Percentiles rank a stretch among this genome's conserved stretches.
Evolutionary conservation across 2,797 vertebrate genomes (phyloP).

Genomic region (Coregonus ussuriensis): DNA sequence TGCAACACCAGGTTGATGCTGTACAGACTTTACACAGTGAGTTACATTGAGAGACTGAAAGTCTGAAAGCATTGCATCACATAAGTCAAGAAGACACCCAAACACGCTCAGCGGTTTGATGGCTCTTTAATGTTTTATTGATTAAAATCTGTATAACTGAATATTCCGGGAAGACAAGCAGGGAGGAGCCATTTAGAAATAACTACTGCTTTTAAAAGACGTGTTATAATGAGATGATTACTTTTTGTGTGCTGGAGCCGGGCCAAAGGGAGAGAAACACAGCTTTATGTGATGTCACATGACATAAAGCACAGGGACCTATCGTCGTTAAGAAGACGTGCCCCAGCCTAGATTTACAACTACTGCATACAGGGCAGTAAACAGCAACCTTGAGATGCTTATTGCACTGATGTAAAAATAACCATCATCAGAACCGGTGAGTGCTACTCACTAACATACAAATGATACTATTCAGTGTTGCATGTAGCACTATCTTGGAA

Average conservation of each 20-base stretch:
- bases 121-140: constrained; percentile 18
- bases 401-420: not conserved
- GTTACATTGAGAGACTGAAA: not conserved
- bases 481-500: not conserved
- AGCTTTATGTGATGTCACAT: not conserved
- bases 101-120: not conserved
- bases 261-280: constrained; percentile 7
- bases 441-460: not conserved
- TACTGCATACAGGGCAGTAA: not conserved
- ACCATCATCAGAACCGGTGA: not conserved
- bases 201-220: constrained; percentile 21
- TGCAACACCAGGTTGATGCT: not conserved
- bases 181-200: constrained; percentile 28
- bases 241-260: constrained; percentile 21
- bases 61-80: not conserved
- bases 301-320: not conserved
- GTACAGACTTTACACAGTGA: not conserved
- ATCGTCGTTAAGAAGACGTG: too few relatives aligned
- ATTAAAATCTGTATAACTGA: constrained; percentile 37
- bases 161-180: constrained; percentile 29
- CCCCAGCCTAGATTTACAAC: too few relatives aligned
- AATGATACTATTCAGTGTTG: not conserved
- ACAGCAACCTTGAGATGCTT: not conserved
- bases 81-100: not conserved
- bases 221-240: constrained; percentile 28